phyloP scores from a whole-genome alignment of 2,888 invertebrate species.

The Bhutanitis thaidina region DNA sequence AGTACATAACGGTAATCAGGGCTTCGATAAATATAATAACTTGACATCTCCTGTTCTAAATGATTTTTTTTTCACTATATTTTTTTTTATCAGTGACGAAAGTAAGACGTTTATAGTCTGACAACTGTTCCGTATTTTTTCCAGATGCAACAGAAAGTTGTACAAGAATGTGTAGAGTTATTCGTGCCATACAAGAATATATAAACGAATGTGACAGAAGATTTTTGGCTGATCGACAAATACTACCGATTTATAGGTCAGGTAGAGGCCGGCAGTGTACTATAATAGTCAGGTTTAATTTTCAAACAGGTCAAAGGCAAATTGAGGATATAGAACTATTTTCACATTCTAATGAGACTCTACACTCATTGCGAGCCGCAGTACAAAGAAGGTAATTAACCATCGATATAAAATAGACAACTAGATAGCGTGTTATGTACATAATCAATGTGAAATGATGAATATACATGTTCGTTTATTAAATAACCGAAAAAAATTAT shows the following conservation, averaged over 20 bases:
- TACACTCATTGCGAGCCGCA: constrained; percentile 90
- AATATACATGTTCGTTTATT: too few relatives aligned
- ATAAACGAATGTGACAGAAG: constrained; percentile 96
- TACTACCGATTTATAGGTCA: constrained; percentile 93
- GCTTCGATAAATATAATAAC: too few relatives aligned
- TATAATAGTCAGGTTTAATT: constrained; percentile 87
- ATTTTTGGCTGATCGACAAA: constrained; percentile 92
- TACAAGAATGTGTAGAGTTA: constrained; percentile 92
- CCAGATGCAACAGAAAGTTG: constrained; percentile 65
- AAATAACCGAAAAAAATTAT: too few relatives aligned
- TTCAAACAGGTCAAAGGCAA: constrained; percentile 92
- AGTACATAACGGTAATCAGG: too few relatives aligned
- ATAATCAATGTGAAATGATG: too few relatives aligned
- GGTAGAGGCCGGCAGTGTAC: constrained; percentile 94
- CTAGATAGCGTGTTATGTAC: too few relatives aligned
- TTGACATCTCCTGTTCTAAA: too few relatives aligned
- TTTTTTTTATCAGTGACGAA: too few relatives aligned
- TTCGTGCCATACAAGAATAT: constrained; percentile 97
- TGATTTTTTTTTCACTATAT: too few relatives aligned
- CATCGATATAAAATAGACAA: too few relatives aligned
- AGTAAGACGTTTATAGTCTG: too few relatives aligned
- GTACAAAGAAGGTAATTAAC: constrained; percentile 81
- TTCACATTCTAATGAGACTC: constrained; percentile 96
- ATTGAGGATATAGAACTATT: constrained; percentile 95
- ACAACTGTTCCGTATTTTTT: constrained; percentile 23